phyloP scores from a whole-genome alignment of 2,113 vertebrate species.

The Pachycephala philippinensis region DNA sequence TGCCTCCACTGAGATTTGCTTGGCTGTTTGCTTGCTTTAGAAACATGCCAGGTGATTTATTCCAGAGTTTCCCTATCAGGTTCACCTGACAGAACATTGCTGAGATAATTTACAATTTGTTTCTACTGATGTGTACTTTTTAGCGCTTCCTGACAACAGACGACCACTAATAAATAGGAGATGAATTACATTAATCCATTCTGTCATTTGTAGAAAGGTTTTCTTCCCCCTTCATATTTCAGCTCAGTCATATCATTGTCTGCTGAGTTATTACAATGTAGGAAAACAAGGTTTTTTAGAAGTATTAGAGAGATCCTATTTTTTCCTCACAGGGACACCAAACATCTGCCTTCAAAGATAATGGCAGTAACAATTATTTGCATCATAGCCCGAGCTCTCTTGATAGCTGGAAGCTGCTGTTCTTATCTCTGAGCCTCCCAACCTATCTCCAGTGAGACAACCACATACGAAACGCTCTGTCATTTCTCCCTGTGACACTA shows the following conservation, averaged over 20 bases:
- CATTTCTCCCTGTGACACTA: neutral
- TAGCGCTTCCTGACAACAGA: conserved; percentile 6
- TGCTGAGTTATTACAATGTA: conserved; percentile 37
- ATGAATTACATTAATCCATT: conserved; percentile 13
- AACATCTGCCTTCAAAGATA: conserved; percentile 71
- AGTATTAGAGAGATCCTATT: neutral
- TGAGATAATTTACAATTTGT: conserved; percentile 7
- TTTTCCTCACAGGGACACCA: conserved; percentile 54
- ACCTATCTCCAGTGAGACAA: conserved; percentile 10
- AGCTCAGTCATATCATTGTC: neutral
- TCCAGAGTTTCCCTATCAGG: conserved; percentile 7
- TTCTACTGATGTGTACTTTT: conserved; percentile 17
- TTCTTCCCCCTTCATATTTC: conserved; percentile 9
- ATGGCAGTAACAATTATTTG: conserved; percentile 70
- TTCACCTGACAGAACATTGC: conserved; percentile 20
- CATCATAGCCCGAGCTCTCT: conserved; percentile 50
- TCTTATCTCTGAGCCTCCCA: conserved; percentile 44
- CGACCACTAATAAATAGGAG: conserved; percentile 35
- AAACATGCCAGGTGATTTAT: conserved; percentile 45
- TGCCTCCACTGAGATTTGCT: neutral
- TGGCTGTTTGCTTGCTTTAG: neutral
- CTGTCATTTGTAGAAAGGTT: neutral
- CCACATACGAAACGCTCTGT: neutral
- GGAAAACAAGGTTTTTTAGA: conserved; percentile 36
- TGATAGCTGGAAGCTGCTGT: conserved; percentile 64